A percentile compares a stretch with the other conserved stretches of the same genome.
Conservation (phyloP, 2,797 vertebrate genomes). For the Pogoniulus pusillus region DNA sequence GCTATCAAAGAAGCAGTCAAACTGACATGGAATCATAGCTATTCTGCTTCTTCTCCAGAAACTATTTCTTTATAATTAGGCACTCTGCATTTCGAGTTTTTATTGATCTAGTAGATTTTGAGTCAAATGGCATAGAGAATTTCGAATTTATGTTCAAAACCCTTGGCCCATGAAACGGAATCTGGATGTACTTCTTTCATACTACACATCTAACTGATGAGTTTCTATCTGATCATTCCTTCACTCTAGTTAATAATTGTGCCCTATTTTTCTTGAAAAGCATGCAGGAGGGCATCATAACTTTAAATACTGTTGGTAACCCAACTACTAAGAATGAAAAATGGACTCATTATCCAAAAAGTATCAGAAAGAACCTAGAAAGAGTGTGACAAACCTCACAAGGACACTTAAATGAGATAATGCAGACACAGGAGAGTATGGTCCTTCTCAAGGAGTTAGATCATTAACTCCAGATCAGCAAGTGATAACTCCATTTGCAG, state of each 20-base stretch:
- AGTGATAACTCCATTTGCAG: neutral
- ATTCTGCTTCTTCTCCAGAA: neutral
- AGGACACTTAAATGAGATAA: neutral
- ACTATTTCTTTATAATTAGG: neutral
- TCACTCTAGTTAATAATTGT: neutral
- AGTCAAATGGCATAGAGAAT: neutral
- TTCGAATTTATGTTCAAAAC: neutral
- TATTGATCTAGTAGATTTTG: neutral
- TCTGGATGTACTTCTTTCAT: neutral
- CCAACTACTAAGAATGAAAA: neutral
- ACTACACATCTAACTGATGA: neutral
- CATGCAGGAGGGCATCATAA: neutral
- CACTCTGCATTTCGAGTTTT: neutral
- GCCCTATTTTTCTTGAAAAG: neutral
- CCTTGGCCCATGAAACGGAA: neutral
- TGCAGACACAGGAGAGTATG: neutral
- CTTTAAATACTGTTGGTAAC: neutral
- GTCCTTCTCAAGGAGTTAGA: neutral
- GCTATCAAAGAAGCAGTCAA: neutral
- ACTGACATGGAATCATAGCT: neutral
- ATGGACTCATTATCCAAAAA: neutral
- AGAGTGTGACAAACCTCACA: neutral
- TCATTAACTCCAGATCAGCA: neutral
- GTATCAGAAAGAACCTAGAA: neutral
- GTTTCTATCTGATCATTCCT: neutral